A percentile compares a stretch with the other conserved stretches of the same genome.
These are phyloP conservation scores for Paradoxurus hermaphroditus DNA, from an alignment of 2,113 vertebrate genomes.

Conservation along the genomic window DNA sequence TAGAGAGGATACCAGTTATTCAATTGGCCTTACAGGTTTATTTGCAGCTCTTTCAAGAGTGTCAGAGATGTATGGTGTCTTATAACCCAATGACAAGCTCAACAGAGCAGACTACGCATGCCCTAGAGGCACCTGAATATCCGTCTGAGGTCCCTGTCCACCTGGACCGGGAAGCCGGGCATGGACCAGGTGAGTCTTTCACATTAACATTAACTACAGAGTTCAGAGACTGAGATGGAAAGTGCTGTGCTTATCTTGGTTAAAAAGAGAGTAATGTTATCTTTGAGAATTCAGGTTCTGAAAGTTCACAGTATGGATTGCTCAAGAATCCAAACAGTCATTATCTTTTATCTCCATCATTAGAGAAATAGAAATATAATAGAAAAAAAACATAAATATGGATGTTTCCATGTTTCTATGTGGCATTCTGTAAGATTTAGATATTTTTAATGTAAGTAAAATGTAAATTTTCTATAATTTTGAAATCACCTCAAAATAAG, in stretches of 20 bases:
- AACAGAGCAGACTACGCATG: neutral
- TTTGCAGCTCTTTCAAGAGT: neutral
- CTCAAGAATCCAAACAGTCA: neutral
- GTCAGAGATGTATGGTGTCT: neutral
- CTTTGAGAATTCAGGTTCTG: neutral
- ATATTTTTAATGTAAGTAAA: neutral
- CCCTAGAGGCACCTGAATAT: neutral
- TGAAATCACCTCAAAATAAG: slow-evolving; percentile 10
- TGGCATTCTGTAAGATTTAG: neutral
- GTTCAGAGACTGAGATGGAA: neutral
- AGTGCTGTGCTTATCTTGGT: neutral
- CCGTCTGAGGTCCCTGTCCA: neutral
- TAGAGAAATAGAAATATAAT: neutral
- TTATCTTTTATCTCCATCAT: neutral
- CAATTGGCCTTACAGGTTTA: neutral
- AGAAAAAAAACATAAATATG: neutral
- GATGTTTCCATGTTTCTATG: neutral
- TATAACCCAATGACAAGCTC: neutral
- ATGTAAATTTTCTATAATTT: neutral
- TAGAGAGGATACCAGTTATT: neutral
- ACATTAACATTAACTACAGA: neutral
- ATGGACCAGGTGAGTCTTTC: neutral
- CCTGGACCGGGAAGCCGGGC: neutral
- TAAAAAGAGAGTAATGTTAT: neutral
- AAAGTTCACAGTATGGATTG: neutral